Evolutionary conservation across 1,140 invertebrate genomes (phyloP), one percentile per base, ranked within the genome.

Genomic region (Lordiphosa stackelbergi): DNA sequence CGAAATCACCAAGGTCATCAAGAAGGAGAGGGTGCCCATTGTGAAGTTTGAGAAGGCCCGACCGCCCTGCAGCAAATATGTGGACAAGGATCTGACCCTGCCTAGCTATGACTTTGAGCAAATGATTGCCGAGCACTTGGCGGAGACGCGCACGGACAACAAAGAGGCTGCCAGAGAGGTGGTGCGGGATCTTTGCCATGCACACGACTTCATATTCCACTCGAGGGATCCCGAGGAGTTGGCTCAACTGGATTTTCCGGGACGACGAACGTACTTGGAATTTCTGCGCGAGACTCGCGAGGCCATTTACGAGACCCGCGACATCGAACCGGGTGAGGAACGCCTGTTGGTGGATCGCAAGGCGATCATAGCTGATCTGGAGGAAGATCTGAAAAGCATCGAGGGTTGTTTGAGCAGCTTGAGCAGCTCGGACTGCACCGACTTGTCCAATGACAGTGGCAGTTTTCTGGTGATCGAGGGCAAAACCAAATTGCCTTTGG

Each of bases 351-450:
- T 87, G 0, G 68, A 87, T 40, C 61, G 70, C 4, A 58, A 69
- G 2, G 60, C 51, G 0, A 64, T 85, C 1, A 45, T 69, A 1
- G 65, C 63, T 1, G 84, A 87, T 0, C 63, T 87, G 0, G 73
- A 86, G 34, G 73, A 87, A 38, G 86, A 87, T 36, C 49, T 87
- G 0, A 68, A 73, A 40, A 87, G 86, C 52, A 86, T 87, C 9
- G 73, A 86, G 52, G 58, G 65, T 6, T 87, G 86, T 43, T 57
- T 87, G 0, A 83, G 57, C n/a, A 86, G 84, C 2, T 31, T 87
- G 3, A 85, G 70, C 13, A 87, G 86, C 49, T 87, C 86, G 0
- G 38, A 65, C 0, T 87, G 86, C 48, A 87, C 86, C 0, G 86
- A 87, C 53, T 65, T 87, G 0, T 75, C 85, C 0, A 66, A 71